A percentile compares a stretch with the other conserved stretches of the same genome.
phyloP scores from a whole-genome alignment of 35 echinoderm and acorn worm genomes.

The Heliocidaris tuberculata region DNA sequence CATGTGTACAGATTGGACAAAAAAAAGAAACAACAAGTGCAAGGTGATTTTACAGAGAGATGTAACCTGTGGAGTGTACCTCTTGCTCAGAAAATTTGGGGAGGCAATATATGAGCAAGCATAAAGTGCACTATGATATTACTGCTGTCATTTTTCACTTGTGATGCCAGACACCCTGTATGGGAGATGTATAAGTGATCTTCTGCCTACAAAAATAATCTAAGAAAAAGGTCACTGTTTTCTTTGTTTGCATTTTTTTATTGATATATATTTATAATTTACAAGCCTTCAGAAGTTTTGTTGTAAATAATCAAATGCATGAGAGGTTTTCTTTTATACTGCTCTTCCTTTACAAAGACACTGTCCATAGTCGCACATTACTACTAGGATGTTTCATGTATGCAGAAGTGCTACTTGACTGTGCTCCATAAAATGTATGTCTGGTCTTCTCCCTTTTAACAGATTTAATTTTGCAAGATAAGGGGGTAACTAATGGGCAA shows the following conservation, averaged over 20 bases:
- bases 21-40: too few relatives aligned
- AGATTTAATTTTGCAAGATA: too few relatives aligned
- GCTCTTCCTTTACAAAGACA: not conserved
- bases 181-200: not conserved
- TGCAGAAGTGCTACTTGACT: too few relatives aligned
- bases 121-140: too few relatives aligned
- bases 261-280: not conserved
- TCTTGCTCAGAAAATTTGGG: not conserved
- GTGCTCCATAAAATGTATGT: too few relatives aligned
- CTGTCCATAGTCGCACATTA: not conserved
- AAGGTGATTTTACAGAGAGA: too few relatives aligned
- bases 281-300: not conserved
- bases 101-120: too few relatives aligned
- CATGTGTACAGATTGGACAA: too few relatives aligned
- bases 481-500: too few relatives aligned
- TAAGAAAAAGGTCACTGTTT: not conserved
- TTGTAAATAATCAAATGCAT: slow-evolving; percentile 4
- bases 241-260: not conserved
- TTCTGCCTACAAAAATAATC: not conserved
- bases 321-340: not conserved
- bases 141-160: not conserved
- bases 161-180: not conserved
- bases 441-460: too few relatives aligned
- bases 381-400: not conserved
- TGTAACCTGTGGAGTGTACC: not conserved